These are phyloP conservation scores for Chionomys nivalis DNA, from an alignment of 2,113 vertebrate genomes.

Conservation along the genomic window DNA sequence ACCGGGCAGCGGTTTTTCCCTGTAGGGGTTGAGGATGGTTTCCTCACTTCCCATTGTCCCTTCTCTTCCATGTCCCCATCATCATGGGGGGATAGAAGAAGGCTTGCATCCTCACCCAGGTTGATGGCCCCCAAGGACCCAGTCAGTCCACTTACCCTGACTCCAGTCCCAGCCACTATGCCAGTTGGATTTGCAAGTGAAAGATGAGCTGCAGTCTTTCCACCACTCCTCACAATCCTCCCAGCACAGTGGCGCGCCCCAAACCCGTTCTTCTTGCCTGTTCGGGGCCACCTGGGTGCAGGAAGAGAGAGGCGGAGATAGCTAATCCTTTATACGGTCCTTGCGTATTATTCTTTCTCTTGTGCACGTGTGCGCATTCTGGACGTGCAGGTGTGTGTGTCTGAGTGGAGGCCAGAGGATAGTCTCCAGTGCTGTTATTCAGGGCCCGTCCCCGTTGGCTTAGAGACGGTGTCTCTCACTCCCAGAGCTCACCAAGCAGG, in stretches of 20 bases:
- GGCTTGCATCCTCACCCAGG: neutral
- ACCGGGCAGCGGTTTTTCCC: constrained; percentile 89
- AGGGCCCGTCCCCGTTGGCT: neutral
- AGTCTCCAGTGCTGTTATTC: no score
- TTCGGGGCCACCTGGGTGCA: constrained; percentile 57
- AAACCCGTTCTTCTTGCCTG: constrained; percentile 87
- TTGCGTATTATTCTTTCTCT: neutral
- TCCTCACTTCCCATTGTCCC: neutral
- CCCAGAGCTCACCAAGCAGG: no score
- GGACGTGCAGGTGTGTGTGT: neutral
- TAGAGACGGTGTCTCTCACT: neutral
- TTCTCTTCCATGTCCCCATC: fast-evolving
- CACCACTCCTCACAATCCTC: constrained; percentile 95
- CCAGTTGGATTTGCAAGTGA: constrained; percentile 94
- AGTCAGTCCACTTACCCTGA: constrained; percentile 76
- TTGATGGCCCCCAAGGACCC: fast-evolving
- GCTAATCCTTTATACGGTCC: no score
- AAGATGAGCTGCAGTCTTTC: constrained; percentile 88
- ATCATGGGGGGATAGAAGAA: fast-evolving
- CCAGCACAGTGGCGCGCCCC: constrained; percentile 90
- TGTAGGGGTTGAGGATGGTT: constrained; percentile 59
- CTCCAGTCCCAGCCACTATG: constrained; percentile 92
- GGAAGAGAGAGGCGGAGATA: neutral
- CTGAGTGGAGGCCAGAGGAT: neutral
- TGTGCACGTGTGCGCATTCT: neutral